Base-by-base conservation (phyloP, 1,140 invertebrate genomes). In the Drosophila watanabei region DNA sequence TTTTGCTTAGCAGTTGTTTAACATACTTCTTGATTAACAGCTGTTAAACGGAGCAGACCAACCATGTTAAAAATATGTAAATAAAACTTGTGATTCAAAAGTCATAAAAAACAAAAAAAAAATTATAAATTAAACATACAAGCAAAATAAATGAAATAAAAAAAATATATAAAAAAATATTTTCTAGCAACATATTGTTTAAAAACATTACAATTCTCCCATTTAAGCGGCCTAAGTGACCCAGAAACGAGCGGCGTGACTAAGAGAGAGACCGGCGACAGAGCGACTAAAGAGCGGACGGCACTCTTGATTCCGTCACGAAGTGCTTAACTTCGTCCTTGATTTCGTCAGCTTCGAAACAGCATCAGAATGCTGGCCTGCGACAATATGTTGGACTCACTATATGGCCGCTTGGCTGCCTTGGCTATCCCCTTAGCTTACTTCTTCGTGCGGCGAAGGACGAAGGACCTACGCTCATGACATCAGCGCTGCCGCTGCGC, bases 281-380 rank as follows among this genome's bases (percentile, higher is more conserved):
- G 68, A 90, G 86, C 86, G 37, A 77, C 86, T 86, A 71, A 89
- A 90, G 87, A 89, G 83, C 35, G 33, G 14, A 18, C 14, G 30
- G 11, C 28, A 43, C 49, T 75, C 75, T 61, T 60, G 65, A 48
- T 43, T 59, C 49, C 33, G 64, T 78, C 81, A 75, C 79, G 79
- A 91, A 90, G 86, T 80, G 79, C 72, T 90, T 75, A 70, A 72
- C 82, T 91, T 91, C 86, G 87, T 87, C 86, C 82, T 91, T 90
- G 86, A 90, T 80, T 69, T 80, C 79, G 79, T 73, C 77, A 79
- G 57, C 57, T 33, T 49, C 60, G 39, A n/a, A 52, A 52, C 33
- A 64, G 39, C 65, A 51, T 52, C 54, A 60, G 68, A 66, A 57
- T 79, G 70, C 68, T 73, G 76, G 41, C 63, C 69, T 89, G 76